Evolutionary conservation across 1,140 invertebrate species (phyloP).

Genomic region (Trichomalopsis sarcophagae): DNA sequence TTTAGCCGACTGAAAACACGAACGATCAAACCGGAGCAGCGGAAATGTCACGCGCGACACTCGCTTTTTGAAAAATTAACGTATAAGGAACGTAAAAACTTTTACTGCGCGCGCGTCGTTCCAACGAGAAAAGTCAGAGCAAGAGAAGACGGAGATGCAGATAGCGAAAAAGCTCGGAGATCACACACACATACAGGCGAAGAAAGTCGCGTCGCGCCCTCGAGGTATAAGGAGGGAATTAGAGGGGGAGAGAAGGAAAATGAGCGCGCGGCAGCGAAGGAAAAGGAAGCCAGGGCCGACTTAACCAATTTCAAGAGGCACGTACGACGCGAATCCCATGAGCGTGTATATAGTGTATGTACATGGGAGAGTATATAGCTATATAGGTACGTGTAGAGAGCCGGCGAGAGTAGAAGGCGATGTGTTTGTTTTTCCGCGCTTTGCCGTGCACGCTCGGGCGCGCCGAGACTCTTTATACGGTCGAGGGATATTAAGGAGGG

Average conservation of each 20-base stretch:
- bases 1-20: too few relatives aligned
- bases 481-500: constrained; percentile 50
- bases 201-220: constrained; percentile 24
- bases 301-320: constrained; percentile 66
- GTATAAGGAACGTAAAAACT: constrained; percentile 28
- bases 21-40: neutral
- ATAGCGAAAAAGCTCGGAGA: constrained; percentile 18
- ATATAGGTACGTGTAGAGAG: neutral
- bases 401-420: neutral
- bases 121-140: neutral
- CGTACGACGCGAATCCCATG: constrained; percentile 57
- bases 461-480: constrained; percentile 46
- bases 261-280: constrained; percentile 44
- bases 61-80: constrained; percentile 37
- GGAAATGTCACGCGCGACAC: neutral
- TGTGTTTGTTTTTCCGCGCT: constrained; percentile 54
- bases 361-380: neutral
- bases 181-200: neutral
- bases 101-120: constrained; percentile 7
- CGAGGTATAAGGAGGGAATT: constrained; percentile 43
- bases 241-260: constrained; percentile 45
- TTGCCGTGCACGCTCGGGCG: constrained; percentile 42
- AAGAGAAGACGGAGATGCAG: constrained; percentile 14
- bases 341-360: constrained; percentile 35
- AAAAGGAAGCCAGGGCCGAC: constrained; percentile 61